Base-by-base conservation (phyloP, 2,113 vertebrate genomes). In the Archocentrus centrarchus region DNA sequence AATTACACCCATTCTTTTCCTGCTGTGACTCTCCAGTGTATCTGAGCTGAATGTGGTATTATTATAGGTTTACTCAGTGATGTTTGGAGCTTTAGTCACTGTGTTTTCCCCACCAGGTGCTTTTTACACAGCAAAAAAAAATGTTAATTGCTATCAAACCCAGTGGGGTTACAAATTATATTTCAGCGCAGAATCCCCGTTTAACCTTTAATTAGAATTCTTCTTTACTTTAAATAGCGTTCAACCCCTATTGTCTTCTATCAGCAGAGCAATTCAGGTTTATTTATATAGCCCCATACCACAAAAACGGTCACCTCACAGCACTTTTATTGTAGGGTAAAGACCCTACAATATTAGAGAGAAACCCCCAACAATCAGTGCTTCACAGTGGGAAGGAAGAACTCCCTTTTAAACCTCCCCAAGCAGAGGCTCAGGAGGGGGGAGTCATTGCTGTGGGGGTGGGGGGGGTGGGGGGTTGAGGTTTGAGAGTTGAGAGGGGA, bases 1-100 rank as follows among this genome's bases (percentile, higher is more conserved):
- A 32, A 68, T 85, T 83, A 55, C 81, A 87, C 84, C 76, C 73
- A n/a, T 24, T 79, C 18, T 58, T 59, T 10, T 73, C 64, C 77
- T 77, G 59, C 30, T 60, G 59, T 13, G 41, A 20, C 41, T 78
- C 32, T 59, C 57, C 3, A 58, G 41, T 55, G 68, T 73, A 73
- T 73, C 47, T 41, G 32, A 27, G 55, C 73, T 82, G 27, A 73
- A 55, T 55, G 41, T 61, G 62, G 57, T 76, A 55, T 44, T 39
- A 22, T 50, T 24, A 55, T 73, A 70, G 22, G 57, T 20, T 59
- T 77, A 59, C 37, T 77, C 37, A 60, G 37, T 77, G 22, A 60
- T 77, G 24, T 75, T 80, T 79, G 75, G 27, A 61, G 44, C 59
- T 61, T 32, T n/a, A 24, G 70, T 80, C 68, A 73, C 47, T 3